A percentile compares a stretch with the other conserved stretches of the same genome.
Evolutionary conservation across 2,888 invertebrate species (phyloP).

Genomic region (Epinotia brunnichana): DNA sequence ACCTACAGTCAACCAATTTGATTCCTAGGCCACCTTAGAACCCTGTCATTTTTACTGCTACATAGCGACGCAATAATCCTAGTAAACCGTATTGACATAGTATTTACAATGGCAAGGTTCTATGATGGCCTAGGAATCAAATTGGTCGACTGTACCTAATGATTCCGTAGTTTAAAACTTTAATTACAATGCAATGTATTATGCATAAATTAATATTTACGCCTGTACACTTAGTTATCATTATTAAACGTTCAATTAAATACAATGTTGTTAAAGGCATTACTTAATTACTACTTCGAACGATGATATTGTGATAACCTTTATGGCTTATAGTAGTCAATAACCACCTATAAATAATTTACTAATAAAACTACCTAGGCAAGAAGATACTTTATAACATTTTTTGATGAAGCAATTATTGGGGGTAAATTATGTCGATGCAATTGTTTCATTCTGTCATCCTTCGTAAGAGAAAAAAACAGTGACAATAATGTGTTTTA

Average conservation of each 20-base stretch:
- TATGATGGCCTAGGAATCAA: too few relatives aligned
- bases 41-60: too few relatives aligned
- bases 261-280: not conserved
- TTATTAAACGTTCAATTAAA: not conserved
- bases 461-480: not conserved
- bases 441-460: too few relatives aligned
- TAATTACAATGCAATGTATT: too few relatives aligned
- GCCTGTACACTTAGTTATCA: not conserved
- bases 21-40: too few relatives aligned
- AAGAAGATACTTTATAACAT: too few relatives aligned
- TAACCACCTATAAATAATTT: not conserved
- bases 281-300: not conserved
- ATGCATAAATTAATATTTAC: not conserved
- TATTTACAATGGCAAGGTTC: too few relatives aligned
- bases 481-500: not conserved
- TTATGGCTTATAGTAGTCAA: not conserved
- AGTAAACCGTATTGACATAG: too few relatives aligned
- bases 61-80: too few relatives aligned
- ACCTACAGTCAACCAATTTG: too few relatives aligned
- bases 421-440: not conserved
- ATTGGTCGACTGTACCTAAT: too few relatives aligned
- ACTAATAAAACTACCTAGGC: not conserved
- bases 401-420: not conserved
- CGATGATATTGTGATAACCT: not conserved
- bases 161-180: too few relatives aligned